A percentile compares a stretch with the other conserved stretches of the same genome.
phyloP scores from a whole-genome alignment of 1,140 invertebrate genomes.

The Meloidogyne hapla region DNA sequence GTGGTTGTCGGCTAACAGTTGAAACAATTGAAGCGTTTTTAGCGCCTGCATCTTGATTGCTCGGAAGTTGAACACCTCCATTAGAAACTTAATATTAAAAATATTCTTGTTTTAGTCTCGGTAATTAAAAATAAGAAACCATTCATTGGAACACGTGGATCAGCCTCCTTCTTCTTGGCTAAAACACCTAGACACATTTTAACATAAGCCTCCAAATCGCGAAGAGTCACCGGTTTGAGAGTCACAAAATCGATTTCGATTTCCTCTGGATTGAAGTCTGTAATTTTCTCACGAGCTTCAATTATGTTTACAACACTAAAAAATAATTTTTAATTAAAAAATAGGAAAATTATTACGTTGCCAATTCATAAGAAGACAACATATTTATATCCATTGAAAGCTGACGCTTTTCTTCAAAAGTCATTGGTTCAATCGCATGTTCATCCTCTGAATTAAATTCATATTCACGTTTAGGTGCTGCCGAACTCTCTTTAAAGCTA shows the following conservation, averaged over 20 bases:
- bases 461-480: conserved; percentile 42
- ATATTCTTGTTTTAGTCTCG: too few species aligned
- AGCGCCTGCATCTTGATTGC: too few species aligned
- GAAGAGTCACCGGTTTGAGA: conserved; percentile 91
- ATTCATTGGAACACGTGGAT: conserved; percentile 23
- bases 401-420: conserved; percentile 97
- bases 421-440: conserved; percentile 96
- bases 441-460: conserved; percentile 90
- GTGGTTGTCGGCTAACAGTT: neutral
- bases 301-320: too few species aligned
- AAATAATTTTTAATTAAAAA: too few species aligned
- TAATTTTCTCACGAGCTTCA: too few species aligned
- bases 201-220: too few species aligned
- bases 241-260: conserved; percentile 99
- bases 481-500: conserved; percentile 28
- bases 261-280: conserved; percentile 99
- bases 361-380: conserved; percentile 96
- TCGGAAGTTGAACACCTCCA: conserved; percentile 21
- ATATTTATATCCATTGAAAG: conserved; percentile 98
- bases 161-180: conserved; percentile 38
- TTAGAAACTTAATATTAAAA: too few species aligned
- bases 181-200: conserved; percentile 69
- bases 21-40: too few species aligned
- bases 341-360: too few species aligned
- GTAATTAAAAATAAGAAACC: too few species aligned